phyloP scores from a whole-genome alignment of 2,113 vertebrate species.

The Petaurus breviceps region DNA sequence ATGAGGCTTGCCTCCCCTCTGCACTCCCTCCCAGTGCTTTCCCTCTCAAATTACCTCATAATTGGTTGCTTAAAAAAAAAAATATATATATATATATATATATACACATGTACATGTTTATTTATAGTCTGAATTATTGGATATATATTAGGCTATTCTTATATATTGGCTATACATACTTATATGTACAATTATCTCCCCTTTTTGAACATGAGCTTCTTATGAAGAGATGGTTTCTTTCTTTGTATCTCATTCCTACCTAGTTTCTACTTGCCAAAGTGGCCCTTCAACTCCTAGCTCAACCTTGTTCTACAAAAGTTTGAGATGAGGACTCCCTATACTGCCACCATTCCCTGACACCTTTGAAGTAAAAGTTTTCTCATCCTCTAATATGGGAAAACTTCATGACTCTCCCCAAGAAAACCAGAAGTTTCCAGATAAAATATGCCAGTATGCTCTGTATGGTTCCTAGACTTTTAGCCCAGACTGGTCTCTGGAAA shows the following conservation, averaged over 20 bases:
- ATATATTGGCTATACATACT: background rate
- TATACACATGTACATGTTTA: background rate
- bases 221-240: background rate
- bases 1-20: background rate
- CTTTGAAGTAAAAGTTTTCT: background rate
- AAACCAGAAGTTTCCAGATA: too few species aligned
- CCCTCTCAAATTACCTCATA: background rate
- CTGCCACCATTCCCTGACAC: background rate
- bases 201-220: background rate
- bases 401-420: too few species aligned
- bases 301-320: background rate
- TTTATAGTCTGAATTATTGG: too few species aligned
- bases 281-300: background rate
- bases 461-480: too few species aligned
- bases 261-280: background rate
- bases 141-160: background rate
- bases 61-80: background rate
- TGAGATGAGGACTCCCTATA: background rate
- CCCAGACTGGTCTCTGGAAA: too few species aligned
- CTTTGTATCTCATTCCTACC: background rate
- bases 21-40: background rate
- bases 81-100: background rate
- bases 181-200: background rate
- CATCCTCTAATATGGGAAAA: too few species aligned
- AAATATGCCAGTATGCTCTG: too few species aligned